phyloP scores from a whole-genome alignment of 2,797 vertebrate species.

The Corythornis leucogaster region DNA sequence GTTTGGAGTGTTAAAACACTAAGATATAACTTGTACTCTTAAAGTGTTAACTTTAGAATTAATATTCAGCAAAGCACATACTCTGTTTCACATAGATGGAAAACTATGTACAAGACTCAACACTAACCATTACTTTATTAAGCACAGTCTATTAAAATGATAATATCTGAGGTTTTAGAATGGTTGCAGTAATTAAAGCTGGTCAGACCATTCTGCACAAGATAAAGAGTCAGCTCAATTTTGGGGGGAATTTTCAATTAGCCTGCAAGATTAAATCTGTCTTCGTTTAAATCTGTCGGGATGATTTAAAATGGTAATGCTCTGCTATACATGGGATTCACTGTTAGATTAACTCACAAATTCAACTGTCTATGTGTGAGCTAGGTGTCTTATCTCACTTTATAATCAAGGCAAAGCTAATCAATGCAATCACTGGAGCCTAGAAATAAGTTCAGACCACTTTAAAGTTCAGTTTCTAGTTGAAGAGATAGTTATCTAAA shows the following conservation, averaged over 20 bases:
- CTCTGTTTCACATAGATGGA: neutral
- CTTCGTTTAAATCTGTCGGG: neutral
- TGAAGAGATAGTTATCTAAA: neutral
- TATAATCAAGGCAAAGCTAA: neutral
- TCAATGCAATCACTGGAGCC: neutral
- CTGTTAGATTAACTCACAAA: neutral
- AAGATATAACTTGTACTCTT: neutral
- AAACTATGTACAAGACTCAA: neutral
- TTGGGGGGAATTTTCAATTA: neutral
- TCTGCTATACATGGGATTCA: neutral
- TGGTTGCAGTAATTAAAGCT: neutral
- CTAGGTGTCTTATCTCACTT: neutral
- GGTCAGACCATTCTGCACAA: neutral
- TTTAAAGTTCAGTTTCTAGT: neutral
- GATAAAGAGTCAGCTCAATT: neutral
- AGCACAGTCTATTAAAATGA: conserved; percentile 8
- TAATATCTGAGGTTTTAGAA: conserved; percentile 2
- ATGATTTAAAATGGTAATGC: neutral
- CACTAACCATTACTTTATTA: neutral
- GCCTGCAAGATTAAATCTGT: neutral
- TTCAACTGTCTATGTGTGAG: neutral
- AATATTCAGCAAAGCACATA: neutral
- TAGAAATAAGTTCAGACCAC: neutral
- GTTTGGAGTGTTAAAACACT: neutral
- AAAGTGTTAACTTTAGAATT: neutral